Base-by-base conservation (phyloP, 2,797 vertebrate species). In the Chaunax sp. region DNA sequence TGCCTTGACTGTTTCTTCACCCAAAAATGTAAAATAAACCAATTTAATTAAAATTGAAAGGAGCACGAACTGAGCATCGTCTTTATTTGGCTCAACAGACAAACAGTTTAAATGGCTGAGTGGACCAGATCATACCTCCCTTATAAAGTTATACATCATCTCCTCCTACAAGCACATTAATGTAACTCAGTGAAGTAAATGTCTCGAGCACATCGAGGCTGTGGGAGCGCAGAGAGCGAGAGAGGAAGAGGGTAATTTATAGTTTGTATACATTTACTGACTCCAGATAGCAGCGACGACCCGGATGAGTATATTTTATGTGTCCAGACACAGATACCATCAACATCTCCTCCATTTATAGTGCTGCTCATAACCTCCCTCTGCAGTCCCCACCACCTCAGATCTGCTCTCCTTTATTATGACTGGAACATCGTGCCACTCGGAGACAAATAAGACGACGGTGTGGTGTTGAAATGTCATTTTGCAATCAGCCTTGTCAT, bases 181-280 rank as follows among this genome's bases (percentile, higher is more conserved):
- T 81, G 55, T 60, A 62, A 70, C 78, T 80, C 79, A 33, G 56
- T 85, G 80, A 78, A 87, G 77, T 58, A 53, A 66, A 58, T 78
- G 86, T 86, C 84, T 86, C 76, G 89, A 89, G 90, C 87, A 89
- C 38, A 86, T 70, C 71, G 74, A 83, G 55, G 58, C 87, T 90
- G 77, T 82, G 82, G 79, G 77, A 61, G 82, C 76, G 54, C 35
- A 71, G 77, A 89, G 84, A 86, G 86, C 84, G 50, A 81, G 78
- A 52, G 13, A 41, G 28, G 37, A 77, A 72, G 88, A 87, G 80
- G 67, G 65, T 90, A 85, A 96, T 97, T 97, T 96, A 97, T 93
- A 87, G 93, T 93, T 93, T 98, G 96, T 98, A 70, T 97, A 96
- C 91, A 90, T 94, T 94, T 81, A 70, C 93, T 93, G 95, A 95